phyloP scores from a whole-genome alignment of 2,888 invertebrate species.

The Biston stratarius region DNA sequence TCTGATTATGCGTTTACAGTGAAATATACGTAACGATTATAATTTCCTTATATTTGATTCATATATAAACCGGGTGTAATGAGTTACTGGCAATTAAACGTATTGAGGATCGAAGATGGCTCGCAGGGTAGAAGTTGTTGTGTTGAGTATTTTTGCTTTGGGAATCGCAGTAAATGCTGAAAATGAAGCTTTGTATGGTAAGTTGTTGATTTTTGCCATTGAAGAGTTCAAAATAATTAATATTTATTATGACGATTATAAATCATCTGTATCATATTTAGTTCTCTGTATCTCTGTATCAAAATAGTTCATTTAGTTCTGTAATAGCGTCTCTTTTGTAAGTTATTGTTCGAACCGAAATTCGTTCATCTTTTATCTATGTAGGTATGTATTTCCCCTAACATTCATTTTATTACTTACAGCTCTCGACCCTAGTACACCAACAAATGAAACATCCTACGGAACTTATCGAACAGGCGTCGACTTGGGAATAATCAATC shows the following conservation, averaged over 20 bases:
- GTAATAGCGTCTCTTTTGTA: no score
- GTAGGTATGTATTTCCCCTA: not conserved
- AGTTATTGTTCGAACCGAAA: not conserved
- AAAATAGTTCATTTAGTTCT: no score
- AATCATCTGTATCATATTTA: no score
- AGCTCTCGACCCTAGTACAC: slow-evolving; percentile 47
- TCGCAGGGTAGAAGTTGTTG: not conserved
- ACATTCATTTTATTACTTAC: slow-evolving; percentile 36
- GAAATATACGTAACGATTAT: slow-evolving; percentile 7
- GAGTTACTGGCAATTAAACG: not conserved
- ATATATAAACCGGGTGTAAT: slow-evolving; percentile 11
- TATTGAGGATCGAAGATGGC: slow-evolving; percentile 7
- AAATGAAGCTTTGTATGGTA: slow-evolving; percentile 6
- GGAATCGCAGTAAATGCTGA: not conserved
- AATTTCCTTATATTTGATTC: slow-evolving; percentile 4
- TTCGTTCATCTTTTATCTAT: not conserved
- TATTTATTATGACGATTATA: no score
- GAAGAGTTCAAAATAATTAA: not conserved
- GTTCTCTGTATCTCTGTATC: no score
- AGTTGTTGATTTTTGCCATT: not conserved
- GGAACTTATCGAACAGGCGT: slow-evolving; percentile 59
- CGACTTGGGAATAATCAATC: slow-evolving; percentile 69
- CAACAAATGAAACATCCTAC: slow-evolving; percentile 53
- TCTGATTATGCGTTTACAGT: not conserved
- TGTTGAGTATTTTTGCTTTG: not conserved